Evolutionary conservation across 2,113 vertebrate species (phyloP).

Genomic region (Protobothrops flavoviridis): DNA sequence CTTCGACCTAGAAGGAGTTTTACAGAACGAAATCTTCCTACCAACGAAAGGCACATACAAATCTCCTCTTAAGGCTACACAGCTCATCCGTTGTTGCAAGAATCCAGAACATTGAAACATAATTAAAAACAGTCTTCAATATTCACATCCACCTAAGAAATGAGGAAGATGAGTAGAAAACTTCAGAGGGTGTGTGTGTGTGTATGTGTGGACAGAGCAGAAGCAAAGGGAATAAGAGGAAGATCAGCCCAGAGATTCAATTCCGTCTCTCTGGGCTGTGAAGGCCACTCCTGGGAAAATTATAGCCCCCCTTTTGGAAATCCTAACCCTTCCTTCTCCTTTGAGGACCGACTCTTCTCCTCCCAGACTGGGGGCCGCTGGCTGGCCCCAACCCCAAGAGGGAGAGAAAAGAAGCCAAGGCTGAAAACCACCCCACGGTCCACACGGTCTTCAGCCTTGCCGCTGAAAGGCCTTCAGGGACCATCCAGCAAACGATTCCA

Average conservation of each 20-base stretch:
- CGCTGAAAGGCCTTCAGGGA: conserved; percentile 24
- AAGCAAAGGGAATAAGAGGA: conserved; percentile 26
- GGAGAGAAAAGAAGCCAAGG: background rate
- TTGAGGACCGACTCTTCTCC: conserved; percentile 36
- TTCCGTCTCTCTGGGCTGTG: background rate
- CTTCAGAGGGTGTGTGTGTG: background rate
- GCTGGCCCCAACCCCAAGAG: background rate
- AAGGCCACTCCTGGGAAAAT: conserved; percentile 36
- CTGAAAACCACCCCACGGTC: background rate
- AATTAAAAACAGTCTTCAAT: background rate
- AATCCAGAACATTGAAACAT: conserved; percentile 22
- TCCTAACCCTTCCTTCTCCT: background rate
- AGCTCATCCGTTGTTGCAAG: background rate
- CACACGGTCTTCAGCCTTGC: conserved; percentile 13
- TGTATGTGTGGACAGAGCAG: background rate
- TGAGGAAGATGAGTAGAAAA: conserved; percentile 30
- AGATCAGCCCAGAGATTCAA: conserved; percentile 45
- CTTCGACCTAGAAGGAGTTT: background rate
- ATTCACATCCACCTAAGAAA: conserved; percentile 21
- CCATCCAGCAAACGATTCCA: conserved; percentile 27
- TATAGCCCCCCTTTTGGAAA: conserved; percentile 14
- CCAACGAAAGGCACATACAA: background rate
- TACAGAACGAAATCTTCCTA: background rate
- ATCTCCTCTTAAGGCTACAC: conserved; percentile 16
- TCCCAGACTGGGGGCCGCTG: background rate